Base-by-base conservation (phyloP, 2,113 vertebrate species). In the Ardeotis arabs region DNA sequence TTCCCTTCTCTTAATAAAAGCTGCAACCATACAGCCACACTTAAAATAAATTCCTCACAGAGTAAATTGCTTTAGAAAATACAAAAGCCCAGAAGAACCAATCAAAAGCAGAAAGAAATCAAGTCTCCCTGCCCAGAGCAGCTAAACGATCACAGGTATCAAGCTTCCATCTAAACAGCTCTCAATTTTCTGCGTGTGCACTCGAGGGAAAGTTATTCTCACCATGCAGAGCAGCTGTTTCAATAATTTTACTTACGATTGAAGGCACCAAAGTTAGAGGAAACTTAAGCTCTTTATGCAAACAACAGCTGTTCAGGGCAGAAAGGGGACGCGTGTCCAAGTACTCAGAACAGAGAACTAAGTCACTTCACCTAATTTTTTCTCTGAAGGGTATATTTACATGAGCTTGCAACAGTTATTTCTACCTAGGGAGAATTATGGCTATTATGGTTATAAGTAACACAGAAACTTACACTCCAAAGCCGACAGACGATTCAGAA, bases 191-290 rank as follows among this genome's bases (percentile, higher is more conserved):
- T 5, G 4, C 3, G 29, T 0, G 6, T 7, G 5, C 25, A 44
- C 50, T 25, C 3, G 0, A 60, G 33, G 22, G 28, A 29, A 44
- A 55, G 31, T 56, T 70, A 41, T 17, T 59, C 47, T 81, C 66
- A 53, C 45, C 27, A 5, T 0, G 3, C 28, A 53, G 31, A 25
- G 31, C 0, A 2, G 7, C 28, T 60, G 2, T 6, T n/a, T 55
- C 33, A 44, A 44, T 18, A 50, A 47, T 27, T 82, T 47, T 47
- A 13, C 29, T 27, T 27, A 20, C 8, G 62, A 89, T 39, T 89
- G 64, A 55, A 16, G 0, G 28, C 49, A 72, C 6, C n/a, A 2
- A 33, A 66, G 11, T 29, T 0, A 27, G 29, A 83, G 35, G 21
- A 95, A 72, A 27, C 37, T 60, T 14, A 25, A 35, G 58, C 41